Evolutionary conservation across 2,888 invertebrate species (phyloP).

Genomic region (Tenthredo mesomela): DNA sequence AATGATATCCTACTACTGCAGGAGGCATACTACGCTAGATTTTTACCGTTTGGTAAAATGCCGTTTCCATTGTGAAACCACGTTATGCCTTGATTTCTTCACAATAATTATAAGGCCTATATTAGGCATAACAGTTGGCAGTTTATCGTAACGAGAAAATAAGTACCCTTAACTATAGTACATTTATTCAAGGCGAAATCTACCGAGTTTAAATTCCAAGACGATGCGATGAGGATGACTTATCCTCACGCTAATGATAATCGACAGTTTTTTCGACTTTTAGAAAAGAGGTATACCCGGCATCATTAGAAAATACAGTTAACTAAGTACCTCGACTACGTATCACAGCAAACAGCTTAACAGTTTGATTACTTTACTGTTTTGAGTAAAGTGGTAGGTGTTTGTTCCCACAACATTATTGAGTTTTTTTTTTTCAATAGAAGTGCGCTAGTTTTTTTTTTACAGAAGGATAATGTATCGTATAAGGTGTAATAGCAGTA

Average conservation of each 20-base stretch:
- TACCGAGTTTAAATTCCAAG: neutral
- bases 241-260: neutral
- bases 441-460: neutral
- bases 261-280: neutral
- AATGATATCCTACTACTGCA: conserved; percentile 1
- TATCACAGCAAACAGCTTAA: neutral
- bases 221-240: neutral
- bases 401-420: neutral
- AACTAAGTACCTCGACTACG: neutral
- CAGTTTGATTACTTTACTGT: neutral
- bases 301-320: conserved; percentile 13
- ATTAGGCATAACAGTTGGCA: neutral
- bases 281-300: neutral
- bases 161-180: conserved; percentile 1
- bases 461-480: neutral
- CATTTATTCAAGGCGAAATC: conserved; percentile 13
- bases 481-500: neutral
- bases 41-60: conserved; percentile 25
- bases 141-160: conserved; percentile 22
- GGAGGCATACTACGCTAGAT: neutral
- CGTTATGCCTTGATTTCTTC: conserved; percentile 6
- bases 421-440: neutral
- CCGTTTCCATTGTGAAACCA: conserved; percentile 16
- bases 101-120: conserved; percentile 29
- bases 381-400: neutral